Conservation (phyloP, 1,140 invertebrate species). For the Formica exsecta region DNA sequence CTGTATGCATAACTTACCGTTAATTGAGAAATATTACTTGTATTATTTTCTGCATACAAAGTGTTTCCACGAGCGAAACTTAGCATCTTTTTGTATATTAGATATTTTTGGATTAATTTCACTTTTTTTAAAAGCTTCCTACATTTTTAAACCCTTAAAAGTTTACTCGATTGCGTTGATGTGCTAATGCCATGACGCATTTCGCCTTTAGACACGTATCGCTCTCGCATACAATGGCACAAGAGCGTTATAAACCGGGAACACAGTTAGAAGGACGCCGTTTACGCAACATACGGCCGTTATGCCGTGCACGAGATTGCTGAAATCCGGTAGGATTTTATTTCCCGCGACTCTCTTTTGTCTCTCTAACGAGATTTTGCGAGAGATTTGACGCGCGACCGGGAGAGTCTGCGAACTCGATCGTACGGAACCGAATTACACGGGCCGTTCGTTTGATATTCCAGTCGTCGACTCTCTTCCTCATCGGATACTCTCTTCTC, state of each 20-base stretch:
- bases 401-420: constrained; percentile 70
- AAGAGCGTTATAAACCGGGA: constrained; percentile 14
- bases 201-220: not conserved
- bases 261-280: constrained; percentile 28
- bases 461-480: constrained; percentile 55
- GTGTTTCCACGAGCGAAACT: not conserved
- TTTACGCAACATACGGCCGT: constrained; percentile 34
- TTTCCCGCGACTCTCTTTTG: constrained; percentile 58
- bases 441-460: constrained; percentile 76
- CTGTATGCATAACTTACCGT: not conserved
- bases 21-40: not conserved
- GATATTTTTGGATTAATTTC: not conserved
- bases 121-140: too few species aligned
- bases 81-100: not conserved
- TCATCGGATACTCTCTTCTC: constrained; percentile 39
- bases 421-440: constrained; percentile 83
- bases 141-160: not conserved
- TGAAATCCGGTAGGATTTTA: constrained; percentile 63
- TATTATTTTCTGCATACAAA: not conserved
- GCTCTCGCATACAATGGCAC: not conserved
- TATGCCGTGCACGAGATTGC: constrained; percentile 28
- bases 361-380: constrained; percentile 80
- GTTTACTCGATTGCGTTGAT: not conserved
- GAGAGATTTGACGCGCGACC: constrained; percentile 80
- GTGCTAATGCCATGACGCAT: not conserved